Base-by-base conservation (phyloP, 2,888 invertebrate species). In the Halictus ligatus region DNA sequence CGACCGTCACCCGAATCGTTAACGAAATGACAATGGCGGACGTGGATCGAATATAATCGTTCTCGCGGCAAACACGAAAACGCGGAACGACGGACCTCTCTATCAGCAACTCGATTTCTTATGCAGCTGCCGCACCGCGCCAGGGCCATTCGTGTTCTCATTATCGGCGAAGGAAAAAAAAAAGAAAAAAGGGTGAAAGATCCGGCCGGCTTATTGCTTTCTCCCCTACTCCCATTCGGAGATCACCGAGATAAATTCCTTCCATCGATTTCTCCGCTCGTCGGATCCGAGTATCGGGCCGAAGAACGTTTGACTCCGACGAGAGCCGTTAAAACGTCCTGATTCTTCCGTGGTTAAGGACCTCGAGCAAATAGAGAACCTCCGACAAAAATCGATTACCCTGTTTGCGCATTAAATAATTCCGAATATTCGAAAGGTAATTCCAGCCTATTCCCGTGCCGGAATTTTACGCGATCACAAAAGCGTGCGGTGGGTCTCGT, bases 171-270 rank as follows among this genome's bases (percentile, higher is more conserved):
- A 10, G 13, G 54, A 43, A 29, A n/a, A 40, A 15, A 74, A 35
- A 8, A 35, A 35, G 71, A 73, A 78, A 64, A 46, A 50, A 21
- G 21, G 50, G 54, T 72, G 75, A 75, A 81, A 81, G 82, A 82
- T 73, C 83, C 69, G 40, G 46, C 35, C 35, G 77, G 72, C 77
- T 82, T 84, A 82, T 82, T 77, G 83, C 74, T 35, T 83, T 71
- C 35, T 72, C 46, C 48, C 35, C 29, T 48, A 75, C 67, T 71
- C 60, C 71, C 71, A 50, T 64, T 75, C 29, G 43, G 18, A n/a
- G 54, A 35, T n/a, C 48, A 21, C 18, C 35, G 35, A 15, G 29
- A 77, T 54, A 67, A 84, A 83, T 84, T 84, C 74, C 67, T 21
- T 18, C 40, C 13, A 83, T 83, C 73, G 73, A 83, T 83, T 83